Evolutionary conservation across 2,797 vertebrate species (phyloP).

Genomic region (Distichodus sexfasciatus): DNA sequence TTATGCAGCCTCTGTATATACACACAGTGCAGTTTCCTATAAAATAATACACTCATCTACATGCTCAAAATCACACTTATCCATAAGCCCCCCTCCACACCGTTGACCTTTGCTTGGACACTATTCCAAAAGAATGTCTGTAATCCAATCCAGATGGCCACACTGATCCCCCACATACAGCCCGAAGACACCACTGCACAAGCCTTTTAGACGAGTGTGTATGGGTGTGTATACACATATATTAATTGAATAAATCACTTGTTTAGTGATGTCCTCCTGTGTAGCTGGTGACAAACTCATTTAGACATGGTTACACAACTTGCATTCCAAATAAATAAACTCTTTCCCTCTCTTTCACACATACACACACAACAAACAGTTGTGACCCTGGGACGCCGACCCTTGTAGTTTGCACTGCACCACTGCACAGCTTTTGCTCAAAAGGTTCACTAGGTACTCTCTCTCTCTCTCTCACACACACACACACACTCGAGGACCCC

Average conservation of each 20-base stretch:
- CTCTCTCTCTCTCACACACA: slow-evolving; percentile 22
- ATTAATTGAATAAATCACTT: too few species aligned
- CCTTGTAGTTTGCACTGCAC: slow-evolving; percentile 22
- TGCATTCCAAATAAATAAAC: background rate
- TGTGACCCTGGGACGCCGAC: slow-evolving; percentile 50
- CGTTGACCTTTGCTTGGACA: slow-evolving; percentile 70
- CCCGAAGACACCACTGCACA: slow-evolving; percentile 35
- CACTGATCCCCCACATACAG: slow-evolving; percentile 50
- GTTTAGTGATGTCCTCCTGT: too few species aligned
- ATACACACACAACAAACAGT: background rate
- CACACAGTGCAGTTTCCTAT: background rate
- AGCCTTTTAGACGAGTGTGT: slow-evolving; percentile 29
- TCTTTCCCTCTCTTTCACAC: background rate
- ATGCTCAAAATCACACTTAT: slow-evolving; percentile 22
- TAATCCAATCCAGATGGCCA: slow-evolving; percentile 79
- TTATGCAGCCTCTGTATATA: background rate
- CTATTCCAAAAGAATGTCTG: slow-evolving; percentile 75
- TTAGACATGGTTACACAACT: background rate
- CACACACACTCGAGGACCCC: too few species aligned
- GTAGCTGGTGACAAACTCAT: background rate
- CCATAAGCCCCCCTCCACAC: slow-evolving; percentile 40
- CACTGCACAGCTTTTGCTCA: slow-evolving; percentile 21
- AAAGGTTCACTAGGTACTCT: slow-evolving; percentile 24
- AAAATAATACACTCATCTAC: slow-evolving; percentile 22
- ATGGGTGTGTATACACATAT: too few species aligned